Evolutionary conservation across 23 tunicate genomes (phyloP), one percentile per base, ranked within the genome.

Genomic region (Trididemnum miniatum): DNA sequence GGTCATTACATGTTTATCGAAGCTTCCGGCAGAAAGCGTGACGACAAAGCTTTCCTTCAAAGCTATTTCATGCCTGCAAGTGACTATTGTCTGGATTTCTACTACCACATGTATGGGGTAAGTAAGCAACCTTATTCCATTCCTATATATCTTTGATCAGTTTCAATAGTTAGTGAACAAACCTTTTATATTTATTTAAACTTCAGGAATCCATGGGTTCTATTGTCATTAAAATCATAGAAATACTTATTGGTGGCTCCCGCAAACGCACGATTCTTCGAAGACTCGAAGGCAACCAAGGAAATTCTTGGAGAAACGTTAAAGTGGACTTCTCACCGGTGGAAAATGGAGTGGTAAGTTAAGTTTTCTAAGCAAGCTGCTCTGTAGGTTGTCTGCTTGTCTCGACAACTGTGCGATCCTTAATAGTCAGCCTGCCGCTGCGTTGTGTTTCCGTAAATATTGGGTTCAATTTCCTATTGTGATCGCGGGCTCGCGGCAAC

Each of bases 21-120:
- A 73, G 65, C 98, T 23, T 88, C 93, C 0, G 65, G 64, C 23
- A 65, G 85, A 30, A 67, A 62, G 22, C 83, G 34, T 20, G 88
- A 88, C 71, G 92, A 93, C 72, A 39, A 54, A 0, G 98, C 98
- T 0, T 65, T 74, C 30, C 63, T 93, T 34, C 83, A 77, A 71
- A 90, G 87, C 1, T 77, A 81, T 36, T 4, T 31, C 5, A 65
- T 93, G 80, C 81, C 35, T 35, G 82, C 98, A 30, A 74, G 85
- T 23, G 59, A 64, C 2, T 93, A 87, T 37, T 93, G 98, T 79
- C 73, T 88, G 31, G 72, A 84, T 73, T 59, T 82, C 28, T 80
- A 73, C 83, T 93, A 93, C 84, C 79, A 84, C 72, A 93, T 93
- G 98, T 59, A 84, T 35, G 97, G 97, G 88, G 92, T 87, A 71